Base-by-base conservation (phyloP, 2,888 invertebrate genomes). In the Chironomus tentans region DNA sequence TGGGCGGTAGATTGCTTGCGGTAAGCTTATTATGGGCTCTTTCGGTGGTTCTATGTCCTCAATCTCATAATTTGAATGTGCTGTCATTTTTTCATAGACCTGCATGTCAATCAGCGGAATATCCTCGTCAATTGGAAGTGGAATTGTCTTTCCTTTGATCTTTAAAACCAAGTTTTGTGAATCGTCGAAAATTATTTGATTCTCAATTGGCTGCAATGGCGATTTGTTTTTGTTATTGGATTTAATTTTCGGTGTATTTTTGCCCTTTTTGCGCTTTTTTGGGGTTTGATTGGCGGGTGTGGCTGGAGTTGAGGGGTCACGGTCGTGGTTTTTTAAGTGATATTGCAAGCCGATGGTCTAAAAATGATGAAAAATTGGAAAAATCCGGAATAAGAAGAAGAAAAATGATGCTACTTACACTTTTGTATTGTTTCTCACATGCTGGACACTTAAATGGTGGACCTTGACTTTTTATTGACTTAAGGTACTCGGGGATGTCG, bases 361-460 rank as follows among this genome's bases (percentile, higher is more conserved):
- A 48, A 50, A 38, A 4, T 69, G 46, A 12, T 22, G 13, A 28
- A 12, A 38, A 50, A 15, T 6, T 13, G 15, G 22, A 74, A 75
- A 62, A 46, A 47, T 38, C 46, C 21, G 12, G 18, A 13, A 18
- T 48, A n/a, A 50, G 15, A 22, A 24, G 21, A 50, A 50, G n/a
- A 70, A 22, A n/a, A 6, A 12, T 22, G 22, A 24, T 71, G 22
- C 18, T 24, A 65, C 91, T 91, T 78, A 93, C 89, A 78, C 93
- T 93, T 84, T 94, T 94, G 83, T 95, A 95, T 22, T 91, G 90
- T 82, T 92, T 91, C 79, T 91, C 92, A 85, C 95, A 95, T 80
- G 92, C 87, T 7, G 95, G 95, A 81, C 95, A 96, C 80, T 90
- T 89, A 84, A 93, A 95, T 72, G 95, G 95, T 74, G 95, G 94